Evolutionary conservation across 2,113 vertebrate species (phyloP).

Genomic region (Indicator maculatus): DNA sequence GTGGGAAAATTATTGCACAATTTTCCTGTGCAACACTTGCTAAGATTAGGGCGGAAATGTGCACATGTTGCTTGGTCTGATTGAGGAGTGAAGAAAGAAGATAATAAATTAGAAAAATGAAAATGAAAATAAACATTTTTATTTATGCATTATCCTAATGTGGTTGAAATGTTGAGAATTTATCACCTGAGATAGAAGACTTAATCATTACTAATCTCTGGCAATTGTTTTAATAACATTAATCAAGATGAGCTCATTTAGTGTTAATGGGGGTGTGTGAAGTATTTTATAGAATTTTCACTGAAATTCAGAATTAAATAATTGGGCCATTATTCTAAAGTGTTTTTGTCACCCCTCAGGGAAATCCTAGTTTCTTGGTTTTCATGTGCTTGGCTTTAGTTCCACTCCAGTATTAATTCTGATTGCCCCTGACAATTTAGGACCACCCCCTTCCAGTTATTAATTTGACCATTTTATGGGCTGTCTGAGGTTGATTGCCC

Average conservation of each 20-base stretch:
- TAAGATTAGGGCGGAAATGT: not conserved
- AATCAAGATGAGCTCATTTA: slow-evolving; percentile 70
- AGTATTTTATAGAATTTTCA: slow-evolving; percentile 72
- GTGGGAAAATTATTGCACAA: not conserved
- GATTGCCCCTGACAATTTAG: slow-evolving; percentile 22
- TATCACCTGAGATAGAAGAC: slow-evolving; percentile 65
- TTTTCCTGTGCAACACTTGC: not conserved
- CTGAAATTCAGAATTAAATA: slow-evolving; percentile 72
- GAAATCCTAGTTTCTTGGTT: slow-evolving; percentile 51
- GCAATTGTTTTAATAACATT: slow-evolving; percentile 68
- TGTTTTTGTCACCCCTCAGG: slow-evolving; percentile 51
- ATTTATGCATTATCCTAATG: slow-evolving; percentile 24
- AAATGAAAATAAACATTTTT: slow-evolving; percentile 30
- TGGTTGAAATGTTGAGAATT: slow-evolving; percentile 42
- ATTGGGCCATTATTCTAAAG: slow-evolving; percentile 68
- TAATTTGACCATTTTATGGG: slow-evolving; percentile 31
- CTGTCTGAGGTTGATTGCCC: slow-evolving; percentile 15
- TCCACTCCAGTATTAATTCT: slow-evolving; percentile 31
- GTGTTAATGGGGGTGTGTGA: slow-evolving; percentile 57
- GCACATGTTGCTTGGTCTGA: not conserved
- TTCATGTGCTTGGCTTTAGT: slow-evolving; percentile 45
- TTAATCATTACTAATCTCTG: slow-evolving; percentile 61
- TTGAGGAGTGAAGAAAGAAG: not conserved
- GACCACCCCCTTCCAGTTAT: not conserved
- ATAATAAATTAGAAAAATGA: not conserved